phyloP scores from a whole-genome alignment of 2,888 invertebrate species.

The Nomada ruficornis region DNA sequence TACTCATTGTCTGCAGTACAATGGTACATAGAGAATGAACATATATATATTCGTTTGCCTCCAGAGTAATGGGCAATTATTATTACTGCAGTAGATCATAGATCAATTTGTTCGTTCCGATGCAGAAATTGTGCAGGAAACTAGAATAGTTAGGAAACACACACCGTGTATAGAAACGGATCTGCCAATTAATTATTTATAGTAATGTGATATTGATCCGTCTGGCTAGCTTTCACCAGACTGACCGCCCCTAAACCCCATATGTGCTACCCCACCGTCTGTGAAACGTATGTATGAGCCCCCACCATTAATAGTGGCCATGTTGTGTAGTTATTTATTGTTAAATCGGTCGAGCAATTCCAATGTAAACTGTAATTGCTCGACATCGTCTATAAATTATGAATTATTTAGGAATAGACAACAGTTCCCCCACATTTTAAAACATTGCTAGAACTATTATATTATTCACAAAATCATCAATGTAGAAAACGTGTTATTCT shows the following conservation, averaged over 20 bases:
- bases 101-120: constrained; percentile 32
- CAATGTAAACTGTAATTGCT: constrained; percentile 26
- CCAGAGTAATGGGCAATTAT: constrained; percentile 27
- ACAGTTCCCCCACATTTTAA: background rate
- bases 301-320: constrained; percentile 52
- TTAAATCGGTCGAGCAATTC: constrained; percentile 42
- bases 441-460: background rate
- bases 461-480: background rate
- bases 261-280: constrained; percentile 43
- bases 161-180: constrained; percentile 55
- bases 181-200: constrained; percentile 81
- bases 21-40: too few relatives aligned
- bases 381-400: background rate
- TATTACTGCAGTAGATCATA: constrained; percentile 20
- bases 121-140: constrained; percentile 47
- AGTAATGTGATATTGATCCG: constrained; percentile 83
- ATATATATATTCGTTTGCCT: constrained; percentile 1
- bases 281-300: constrained; percentile 41
- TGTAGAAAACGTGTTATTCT: too few relatives aligned
- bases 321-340: constrained; percentile 45
- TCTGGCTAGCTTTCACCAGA: constrained; percentile 75
- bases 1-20: constrained; percentile 22
- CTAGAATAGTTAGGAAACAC: constrained; percentile 55
- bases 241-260: constrained; percentile 68
- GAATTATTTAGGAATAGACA: background rate